Evolutionary conservation across 2,888 invertebrate species (phyloP).

Genomic region (Cheilosia grossa): DNA sequence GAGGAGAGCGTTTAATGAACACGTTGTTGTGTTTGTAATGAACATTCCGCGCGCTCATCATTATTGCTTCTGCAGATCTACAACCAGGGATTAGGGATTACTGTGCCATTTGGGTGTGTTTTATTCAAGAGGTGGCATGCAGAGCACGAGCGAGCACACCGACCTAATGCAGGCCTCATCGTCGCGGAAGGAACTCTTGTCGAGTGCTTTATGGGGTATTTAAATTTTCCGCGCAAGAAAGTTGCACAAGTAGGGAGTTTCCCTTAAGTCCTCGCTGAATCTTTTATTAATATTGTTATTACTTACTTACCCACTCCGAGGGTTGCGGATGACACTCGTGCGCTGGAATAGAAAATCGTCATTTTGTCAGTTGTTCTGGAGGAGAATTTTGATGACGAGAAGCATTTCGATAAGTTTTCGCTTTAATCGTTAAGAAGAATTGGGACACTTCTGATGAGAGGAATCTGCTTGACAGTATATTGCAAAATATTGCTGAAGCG

Average conservation of each 20-base stretch:
- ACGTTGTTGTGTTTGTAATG: slow-evolving; percentile 69
- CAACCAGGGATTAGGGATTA: slow-evolving; percentile 67
- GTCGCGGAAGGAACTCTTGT: slow-evolving; percentile 39
- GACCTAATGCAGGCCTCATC: neutral
- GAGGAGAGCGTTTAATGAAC: slow-evolving; percentile 62
- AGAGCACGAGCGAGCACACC: neutral
- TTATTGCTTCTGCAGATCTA: slow-evolving; percentile 51
- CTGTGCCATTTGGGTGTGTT: slow-evolving; percentile 62
- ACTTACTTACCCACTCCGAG: slow-evolving; percentile 32
- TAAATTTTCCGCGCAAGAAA: slow-evolving; percentile 60
- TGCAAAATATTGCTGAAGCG: slow-evolving; percentile 53
- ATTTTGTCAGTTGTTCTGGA: slow-evolving; percentile 28
- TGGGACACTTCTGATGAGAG: slow-evolving; percentile 31
- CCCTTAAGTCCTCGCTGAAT: slow-evolving; percentile 54
- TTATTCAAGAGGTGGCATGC: slow-evolving; percentile 57
- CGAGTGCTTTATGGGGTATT: slow-evolving; percentile 69
- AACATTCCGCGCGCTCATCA: slow-evolving; percentile 67
- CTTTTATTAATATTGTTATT: slow-evolving; percentile 68
- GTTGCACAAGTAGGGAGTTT: slow-evolving; percentile 46
- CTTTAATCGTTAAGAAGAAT: slow-evolving; percentile 56
- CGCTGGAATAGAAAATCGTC: neutral
- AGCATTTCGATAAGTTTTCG: slow-evolving; percentile 64
- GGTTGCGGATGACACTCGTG: neutral
- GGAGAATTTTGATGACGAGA: slow-evolving; percentile 57
- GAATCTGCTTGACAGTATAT: slow-evolving; percentile 47